phyloP scores from a whole-genome alignment of 1,140 invertebrate species.

The Hydropsyche tenuis region DNA sequence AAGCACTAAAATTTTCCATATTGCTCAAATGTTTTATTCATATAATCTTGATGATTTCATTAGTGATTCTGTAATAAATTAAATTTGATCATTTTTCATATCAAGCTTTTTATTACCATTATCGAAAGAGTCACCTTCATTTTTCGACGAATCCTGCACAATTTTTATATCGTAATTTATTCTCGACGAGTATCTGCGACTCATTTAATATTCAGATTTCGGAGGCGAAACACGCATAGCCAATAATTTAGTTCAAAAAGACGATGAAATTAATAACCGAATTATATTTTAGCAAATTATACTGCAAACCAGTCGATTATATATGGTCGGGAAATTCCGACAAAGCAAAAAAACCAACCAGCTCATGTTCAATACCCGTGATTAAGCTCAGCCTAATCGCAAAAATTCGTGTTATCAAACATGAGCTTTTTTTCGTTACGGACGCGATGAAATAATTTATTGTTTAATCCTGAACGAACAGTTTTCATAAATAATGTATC shows the following conservation, averaged over 20 bases:
- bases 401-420: slow-evolving; percentile 2
- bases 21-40: too few species aligned
- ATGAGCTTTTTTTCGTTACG: neutral
- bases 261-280: slow-evolving; percentile 22
- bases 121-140: too few species aligned
- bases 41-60: too few species aligned
- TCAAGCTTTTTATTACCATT: too few species aligned
- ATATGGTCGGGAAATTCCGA: neutral
- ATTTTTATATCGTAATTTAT: neutral
- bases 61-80: too few species aligned
- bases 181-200: neutral
- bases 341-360: neutral
- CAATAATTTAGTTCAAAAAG: slow-evolving; percentile 20
- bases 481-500: slow-evolving; percentile 5
- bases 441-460: slow-evolving; percentile 5
- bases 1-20: too few species aligned
- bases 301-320: neutral
- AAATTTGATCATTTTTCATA: too few species aligned
- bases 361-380: slow-evolving; percentile 1
- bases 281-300: slow-evolving; percentile 16
- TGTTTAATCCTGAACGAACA: neutral
- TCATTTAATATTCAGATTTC: slow-evolving; percentile 11
- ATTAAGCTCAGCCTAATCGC: neutral
- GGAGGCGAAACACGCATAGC: slow-evolving; percentile 4
- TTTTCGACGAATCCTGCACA: too few species aligned